phyloP scores from a whole-genome alignment of 2,888 invertebrate genomes.

The Bombyx huttoni region DNA sequence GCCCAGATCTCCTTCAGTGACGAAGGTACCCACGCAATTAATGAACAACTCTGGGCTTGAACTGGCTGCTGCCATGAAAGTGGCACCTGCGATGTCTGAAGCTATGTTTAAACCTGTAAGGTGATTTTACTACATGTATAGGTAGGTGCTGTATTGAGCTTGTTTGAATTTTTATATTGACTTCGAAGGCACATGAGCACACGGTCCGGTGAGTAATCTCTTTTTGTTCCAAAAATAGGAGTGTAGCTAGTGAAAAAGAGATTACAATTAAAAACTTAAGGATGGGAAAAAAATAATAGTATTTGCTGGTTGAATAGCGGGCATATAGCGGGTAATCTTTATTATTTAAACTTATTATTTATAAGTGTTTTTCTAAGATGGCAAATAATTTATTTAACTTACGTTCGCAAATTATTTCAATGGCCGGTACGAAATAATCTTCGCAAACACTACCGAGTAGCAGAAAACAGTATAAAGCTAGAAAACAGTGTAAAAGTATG shows the following conservation, averaged over 20 bases:
- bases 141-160: too few relatives aligned
- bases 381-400: constrained; percentile 37
- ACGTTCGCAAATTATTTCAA: constrained; percentile 86
- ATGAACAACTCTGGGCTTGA: constrained; percentile 91
- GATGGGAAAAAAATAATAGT: too few relatives aligned
- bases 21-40: constrained; percentile 85
- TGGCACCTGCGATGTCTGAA: constrained; percentile 88
- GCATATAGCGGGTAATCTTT: too few relatives aligned
- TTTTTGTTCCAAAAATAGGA: too few relatives aligned
- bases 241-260: too few relatives aligned
- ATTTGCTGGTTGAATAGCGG: too few relatives aligned
- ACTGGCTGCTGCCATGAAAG: constrained; percentile 92
- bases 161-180: too few relatives aligned
- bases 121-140: not conserved
- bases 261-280: too few relatives aligned
- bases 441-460: constrained; percentile 87
- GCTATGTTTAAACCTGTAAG: constrained; percentile 74
- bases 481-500: constrained; percentile 75
- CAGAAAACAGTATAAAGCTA: constrained; percentile 82
- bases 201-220: too few relatives aligned
- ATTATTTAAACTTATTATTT: too few relatives aligned
- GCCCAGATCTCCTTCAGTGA: constrained; percentile 82
- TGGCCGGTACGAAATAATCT: constrained; percentile 90
- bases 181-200: too few relatives aligned
- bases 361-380: too few relatives aligned